These are phyloP conservation scores for Agelas oroides DNA, from an alignment of 37 sponge, comb jelly and placozoan genomes.

Conservation along the genomic window DNA sequence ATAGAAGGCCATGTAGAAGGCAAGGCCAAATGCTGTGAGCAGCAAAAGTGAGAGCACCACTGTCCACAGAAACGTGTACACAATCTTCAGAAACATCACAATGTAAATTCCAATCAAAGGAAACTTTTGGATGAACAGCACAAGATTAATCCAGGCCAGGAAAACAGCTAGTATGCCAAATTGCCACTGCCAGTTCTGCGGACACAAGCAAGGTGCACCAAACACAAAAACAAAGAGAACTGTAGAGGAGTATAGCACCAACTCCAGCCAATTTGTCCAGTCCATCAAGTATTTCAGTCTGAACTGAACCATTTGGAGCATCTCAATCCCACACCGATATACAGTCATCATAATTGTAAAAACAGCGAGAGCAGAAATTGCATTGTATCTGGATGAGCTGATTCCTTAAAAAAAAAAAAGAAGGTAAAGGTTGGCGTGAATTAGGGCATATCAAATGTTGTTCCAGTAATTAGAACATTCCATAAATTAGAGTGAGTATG, in stretches of 20 bases:
- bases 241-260: constrained; percentile 29
- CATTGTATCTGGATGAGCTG: too few species aligned
- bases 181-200: constrained; percentile 82
- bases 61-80: constrained; percentile 85
- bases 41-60: constrained; percentile 79
- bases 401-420: too few species aligned
- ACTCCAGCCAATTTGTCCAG: constrained; percentile 70
- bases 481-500: too few species aligned
- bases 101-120: constrained; percentile 93
- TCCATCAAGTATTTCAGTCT: constrained; percentile 50
- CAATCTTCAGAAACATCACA: constrained; percentile 93
- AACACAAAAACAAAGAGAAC: constrained; percentile 55
- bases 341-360: constrained; percentile 52
- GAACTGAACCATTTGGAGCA: constrained; percentile 59
- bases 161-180: constrained; percentile 86
- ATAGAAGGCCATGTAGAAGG: constrained; percentile 91
- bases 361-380: constrained; percentile 18
- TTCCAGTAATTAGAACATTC: too few species aligned
- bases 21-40: constrained; percentile 88
- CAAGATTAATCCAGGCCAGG: constrained; percentile 88
- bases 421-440: too few species aligned
- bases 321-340: constrained; percentile 56
- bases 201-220: constrained; percentile 37
- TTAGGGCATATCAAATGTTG: too few species aligned
- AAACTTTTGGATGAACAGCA: constrained; percentile 78